phyloP scores from a whole-genome alignment of 1,140 invertebrate species.

The Bombus breviceps region DNA sequence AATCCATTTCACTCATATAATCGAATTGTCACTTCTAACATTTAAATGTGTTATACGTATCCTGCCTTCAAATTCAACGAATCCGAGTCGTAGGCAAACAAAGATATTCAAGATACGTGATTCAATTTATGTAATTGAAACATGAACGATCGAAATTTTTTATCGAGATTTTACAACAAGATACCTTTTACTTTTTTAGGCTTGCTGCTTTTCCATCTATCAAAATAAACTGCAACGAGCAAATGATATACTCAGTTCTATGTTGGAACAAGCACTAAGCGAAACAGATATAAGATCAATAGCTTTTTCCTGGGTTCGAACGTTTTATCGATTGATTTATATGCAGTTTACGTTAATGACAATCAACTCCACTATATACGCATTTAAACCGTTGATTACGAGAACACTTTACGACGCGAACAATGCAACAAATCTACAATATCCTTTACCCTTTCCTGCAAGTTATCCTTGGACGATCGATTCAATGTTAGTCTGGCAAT shows the following conservation, averaged over 20 bases:
- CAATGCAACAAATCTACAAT: slow-evolving; percentile 32
- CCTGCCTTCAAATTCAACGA: too few relatives aligned
- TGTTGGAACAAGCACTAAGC: slow-evolving; percentile 24
- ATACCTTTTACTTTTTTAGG: neutral
- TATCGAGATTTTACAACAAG: neutral
- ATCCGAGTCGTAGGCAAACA: too few relatives aligned
- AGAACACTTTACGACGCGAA: slow-evolving; percentile 8
- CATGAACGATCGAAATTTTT: neutral
- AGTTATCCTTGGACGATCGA: slow-evolving; percentile 49
- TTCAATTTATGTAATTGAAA: neutral
- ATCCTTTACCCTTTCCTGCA: slow-evolving; percentile 36
- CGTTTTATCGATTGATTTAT: slow-evolving; percentile 28
- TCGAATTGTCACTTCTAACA: too few relatives aligned
- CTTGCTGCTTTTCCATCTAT: neutral
- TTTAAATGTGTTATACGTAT: too few relatives aligned
- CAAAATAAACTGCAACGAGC: neutral
- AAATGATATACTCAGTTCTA: neutral
- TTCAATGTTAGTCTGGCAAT: slow-evolving; percentile 50
- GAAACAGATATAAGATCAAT: neutral
- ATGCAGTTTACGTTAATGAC: slow-evolving; percentile 15
- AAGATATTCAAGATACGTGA: neutral
- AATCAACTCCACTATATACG: neutral
- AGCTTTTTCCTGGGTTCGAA: neutral
- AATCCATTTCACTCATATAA: neutral
- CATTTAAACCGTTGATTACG: slow-evolving; percentile 20